These are phyloP conservation scores for Leptosomus discolor DNA, from an alignment of 2,113 vertebrate genomes.

Conservation along the genomic window DNA sequence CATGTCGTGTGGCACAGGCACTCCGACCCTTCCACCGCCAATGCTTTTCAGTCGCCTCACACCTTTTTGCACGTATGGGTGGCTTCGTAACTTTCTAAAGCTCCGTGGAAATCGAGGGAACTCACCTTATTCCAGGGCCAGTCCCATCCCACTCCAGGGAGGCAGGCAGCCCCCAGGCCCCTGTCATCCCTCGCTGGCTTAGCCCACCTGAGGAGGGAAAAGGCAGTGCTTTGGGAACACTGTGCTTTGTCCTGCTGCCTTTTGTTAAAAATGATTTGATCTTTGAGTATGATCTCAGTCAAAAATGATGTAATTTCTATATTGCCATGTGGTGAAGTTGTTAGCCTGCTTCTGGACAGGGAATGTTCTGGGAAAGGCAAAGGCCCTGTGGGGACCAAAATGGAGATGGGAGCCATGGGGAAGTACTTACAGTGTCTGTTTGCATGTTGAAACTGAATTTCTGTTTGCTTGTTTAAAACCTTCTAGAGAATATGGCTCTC, in stretches of 20 bases:
- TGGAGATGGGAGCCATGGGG: not conserved
- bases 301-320: not conserved
- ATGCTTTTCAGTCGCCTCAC: not conserved
- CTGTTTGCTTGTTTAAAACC: not conserved
- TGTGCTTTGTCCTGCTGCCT: not conserved
- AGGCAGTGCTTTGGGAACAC: not conserved
- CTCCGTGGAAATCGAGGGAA: not conserved
- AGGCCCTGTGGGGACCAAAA: not conserved
- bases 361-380: not conserved
- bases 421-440: not conserved
- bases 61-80: not conserved
- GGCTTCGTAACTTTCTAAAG: not conserved
- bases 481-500: not conserved
- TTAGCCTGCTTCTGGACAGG: not conserved
- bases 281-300: not conserved
- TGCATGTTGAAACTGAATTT: not conserved
- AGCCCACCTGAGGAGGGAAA: accelerated
- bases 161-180: not conserved
- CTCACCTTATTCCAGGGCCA: not conserved
- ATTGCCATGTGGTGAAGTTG: not conserved
- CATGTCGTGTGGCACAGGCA: accelerated
- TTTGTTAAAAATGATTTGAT: not conserved
- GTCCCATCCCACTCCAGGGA: not conserved
- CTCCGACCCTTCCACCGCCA: not conserved
- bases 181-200: accelerated